Percentiles rank a stretch among this genome's conserved stretches.
Evolutionary conservation across 2,113 vertebrate species (phyloP).

Genomic region (Opisthocomus hoazin): DNA sequence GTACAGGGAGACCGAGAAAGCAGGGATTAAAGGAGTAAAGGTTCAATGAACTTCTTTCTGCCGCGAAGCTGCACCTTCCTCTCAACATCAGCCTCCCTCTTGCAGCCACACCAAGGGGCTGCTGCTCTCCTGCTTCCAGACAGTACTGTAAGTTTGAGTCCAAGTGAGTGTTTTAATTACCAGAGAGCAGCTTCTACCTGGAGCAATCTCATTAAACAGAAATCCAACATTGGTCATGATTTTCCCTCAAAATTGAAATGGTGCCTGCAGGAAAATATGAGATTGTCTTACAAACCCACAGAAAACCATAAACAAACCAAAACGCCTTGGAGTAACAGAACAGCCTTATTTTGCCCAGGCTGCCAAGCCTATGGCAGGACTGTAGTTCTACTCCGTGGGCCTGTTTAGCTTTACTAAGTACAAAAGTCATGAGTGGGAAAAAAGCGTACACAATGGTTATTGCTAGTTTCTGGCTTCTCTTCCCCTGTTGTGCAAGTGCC

Average conservation of each 20-base stretch:
- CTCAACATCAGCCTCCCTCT: not conserved
- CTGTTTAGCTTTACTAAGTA: not conserved
- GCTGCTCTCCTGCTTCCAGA: not conserved
- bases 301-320: not conserved
- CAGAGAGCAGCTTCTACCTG: not conserved
- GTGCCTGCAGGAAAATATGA: slow-evolving; percentile 6
- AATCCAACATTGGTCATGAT: not conserved
- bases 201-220: slow-evolving; percentile 8
- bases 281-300: not conserved
- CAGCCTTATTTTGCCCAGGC: not conserved
- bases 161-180: slow-evolving; percentile 34
- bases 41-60: not conserved
- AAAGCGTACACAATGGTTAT: not conserved
- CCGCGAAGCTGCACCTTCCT: not conserved
- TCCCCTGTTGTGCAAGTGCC: not conserved
- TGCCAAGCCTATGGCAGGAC: not conserved
- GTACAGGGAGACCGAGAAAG: not conserved
- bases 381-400: not conserved
- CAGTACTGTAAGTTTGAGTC: not conserved
- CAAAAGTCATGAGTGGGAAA: not conserved
- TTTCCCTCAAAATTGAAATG: slow-evolving; percentile 27
- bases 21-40: not conserved
- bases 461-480: not conserved
- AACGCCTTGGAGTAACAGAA: not conserved
- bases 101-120: not conserved